Evolutionary conservation across 2,888 invertebrate genomes (phyloP).

Genomic region (Callyntrura guangdongensis): DNA sequence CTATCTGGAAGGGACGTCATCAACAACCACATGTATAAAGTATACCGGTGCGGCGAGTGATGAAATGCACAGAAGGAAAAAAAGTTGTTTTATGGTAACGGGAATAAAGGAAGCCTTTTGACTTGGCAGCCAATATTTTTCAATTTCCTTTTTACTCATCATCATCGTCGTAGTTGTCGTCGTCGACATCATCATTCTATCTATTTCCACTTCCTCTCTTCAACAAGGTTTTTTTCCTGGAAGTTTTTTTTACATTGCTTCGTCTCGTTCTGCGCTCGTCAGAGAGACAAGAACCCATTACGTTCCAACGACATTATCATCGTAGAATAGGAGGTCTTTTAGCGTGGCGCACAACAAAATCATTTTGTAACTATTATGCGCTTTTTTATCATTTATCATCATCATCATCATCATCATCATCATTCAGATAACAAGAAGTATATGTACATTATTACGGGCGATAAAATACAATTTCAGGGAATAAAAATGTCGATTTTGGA

Average conservation of each 20-base stretch:
- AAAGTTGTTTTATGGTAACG: constrained; percentile 54
- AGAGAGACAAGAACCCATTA: constrained; percentile 58
- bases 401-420: constrained; percentile 20
- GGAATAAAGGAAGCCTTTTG: constrained; percentile 76
- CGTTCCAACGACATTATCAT: constrained; percentile 44
- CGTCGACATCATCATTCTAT: constrained; percentile 64
- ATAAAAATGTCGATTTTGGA: constrained; percentile 19
- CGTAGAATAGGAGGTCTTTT: constrained; percentile 38
- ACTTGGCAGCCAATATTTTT: constrained; percentile 81
- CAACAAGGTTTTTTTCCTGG: constrained; percentile 70
- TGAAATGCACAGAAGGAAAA: constrained; percentile 38
- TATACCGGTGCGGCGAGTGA: not conserved
- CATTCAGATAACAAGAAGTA: constrained; percentile 47
- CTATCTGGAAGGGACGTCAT: too few relatives aligned
- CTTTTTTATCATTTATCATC: constrained; percentile 49
- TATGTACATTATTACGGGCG: constrained; percentile 9
- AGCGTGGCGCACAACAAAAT: constrained; percentile 25
- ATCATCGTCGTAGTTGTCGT: constrained; percentile 67
- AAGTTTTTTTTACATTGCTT: constrained; percentile 53
- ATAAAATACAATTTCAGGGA: constrained; percentile 48
- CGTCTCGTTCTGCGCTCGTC: not conserved
- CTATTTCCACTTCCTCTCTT: constrained; percentile 75
- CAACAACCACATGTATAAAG: not conserved
- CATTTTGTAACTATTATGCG: constrained; percentile 57
- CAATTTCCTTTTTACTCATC: constrained; percentile 82